A percentile compares a stretch with the other conserved stretches of the same genome.
Conservation (phyloP, 2,113 vertebrate genomes). For the Aythya baeri region DNA sequence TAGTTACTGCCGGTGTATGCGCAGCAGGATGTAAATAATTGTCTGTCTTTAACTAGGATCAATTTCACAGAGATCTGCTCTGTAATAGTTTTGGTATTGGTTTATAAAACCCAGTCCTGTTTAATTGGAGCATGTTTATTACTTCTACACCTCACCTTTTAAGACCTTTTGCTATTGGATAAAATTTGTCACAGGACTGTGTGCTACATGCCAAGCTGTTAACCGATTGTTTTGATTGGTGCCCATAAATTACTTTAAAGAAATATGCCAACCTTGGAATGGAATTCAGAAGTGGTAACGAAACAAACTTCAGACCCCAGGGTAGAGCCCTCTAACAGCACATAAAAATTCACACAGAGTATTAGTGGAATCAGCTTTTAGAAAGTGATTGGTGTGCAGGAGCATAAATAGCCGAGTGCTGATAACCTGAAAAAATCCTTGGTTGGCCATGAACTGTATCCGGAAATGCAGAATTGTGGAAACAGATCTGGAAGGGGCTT, state of each 20-base stretch:
- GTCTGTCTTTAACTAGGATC: not conserved
- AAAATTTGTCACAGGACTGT: not conserved
- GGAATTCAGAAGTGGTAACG: not conserved
- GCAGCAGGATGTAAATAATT: not conserved
- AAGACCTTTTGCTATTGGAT: not conserved
- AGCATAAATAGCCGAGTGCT: not conserved
- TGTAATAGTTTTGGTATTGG: fast-evolving
- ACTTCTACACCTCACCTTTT: not conserved
- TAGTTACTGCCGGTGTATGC: not conserved
- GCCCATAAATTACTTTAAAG: not conserved
- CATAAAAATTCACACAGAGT: no score
- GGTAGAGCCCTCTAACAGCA: fast-evolving
- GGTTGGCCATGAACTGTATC: not conserved
- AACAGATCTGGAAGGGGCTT: not conserved
- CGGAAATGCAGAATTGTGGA: not conserved
- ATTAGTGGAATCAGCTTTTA: not conserved
- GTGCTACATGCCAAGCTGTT: not conserved
- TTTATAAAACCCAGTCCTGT: not conserved
- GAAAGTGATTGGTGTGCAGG: not conserved
- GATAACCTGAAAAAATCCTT: not conserved
- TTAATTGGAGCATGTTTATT: not conserved
- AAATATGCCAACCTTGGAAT: not conserved
- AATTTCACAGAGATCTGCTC: not conserved
- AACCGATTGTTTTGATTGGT: not conserved
- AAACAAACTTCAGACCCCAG: not conserved